Evolutionary conservation across 2,113 vertebrate species (phyloP).

Genomic region (Percina caprodes): DNA sequence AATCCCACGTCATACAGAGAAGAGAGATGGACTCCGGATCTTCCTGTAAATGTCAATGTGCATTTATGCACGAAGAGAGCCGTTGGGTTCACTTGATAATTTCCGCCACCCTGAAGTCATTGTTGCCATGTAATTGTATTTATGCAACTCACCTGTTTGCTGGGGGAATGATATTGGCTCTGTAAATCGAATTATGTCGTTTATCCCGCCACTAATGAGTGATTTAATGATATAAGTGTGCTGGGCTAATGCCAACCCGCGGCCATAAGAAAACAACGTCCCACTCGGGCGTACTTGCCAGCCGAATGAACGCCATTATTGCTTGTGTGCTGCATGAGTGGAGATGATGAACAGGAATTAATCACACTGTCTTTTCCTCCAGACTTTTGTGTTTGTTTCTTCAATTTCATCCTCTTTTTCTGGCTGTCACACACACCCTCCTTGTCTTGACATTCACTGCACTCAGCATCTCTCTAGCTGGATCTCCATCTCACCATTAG

Average conservation of each 20-base stretch:
- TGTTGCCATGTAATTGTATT: constrained; percentile 75
- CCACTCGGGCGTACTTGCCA: constrained; percentile 72
- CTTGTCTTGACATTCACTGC: constrained; percentile 15
- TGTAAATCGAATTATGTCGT: constrained; percentile 74
- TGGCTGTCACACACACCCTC: not conserved
- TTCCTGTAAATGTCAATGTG: constrained; percentile 68
- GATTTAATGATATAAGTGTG: constrained; percentile 83
- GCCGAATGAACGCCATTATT: constrained; percentile 85
- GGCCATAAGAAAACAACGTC: constrained; percentile 82
- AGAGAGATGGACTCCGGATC: not conserved
- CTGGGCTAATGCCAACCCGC: constrained; percentile 78
- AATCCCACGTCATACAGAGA: constrained; percentile 22
- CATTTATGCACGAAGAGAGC: constrained; percentile 50
- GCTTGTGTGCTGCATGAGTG: constrained; percentile 78
- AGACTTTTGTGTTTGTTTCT: constrained; percentile 43
- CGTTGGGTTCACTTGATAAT: constrained; percentile 50
- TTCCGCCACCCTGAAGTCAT: constrained; percentile 67
- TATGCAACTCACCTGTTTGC: constrained; percentile 77
- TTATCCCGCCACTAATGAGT: constrained; percentile 76
- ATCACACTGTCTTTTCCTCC: constrained; percentile 73
- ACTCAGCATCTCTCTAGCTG: not conserved
- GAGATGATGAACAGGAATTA: constrained; percentile 76
- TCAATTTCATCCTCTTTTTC: constrained; percentile 7
- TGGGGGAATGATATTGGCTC: constrained; percentile 56
- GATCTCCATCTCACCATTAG: constrained; percentile 4